Evolutionary conservation across 2,888 invertebrate species (phyloP).

Genomic region (Acanthosoma haemorrhoidale): DNA sequence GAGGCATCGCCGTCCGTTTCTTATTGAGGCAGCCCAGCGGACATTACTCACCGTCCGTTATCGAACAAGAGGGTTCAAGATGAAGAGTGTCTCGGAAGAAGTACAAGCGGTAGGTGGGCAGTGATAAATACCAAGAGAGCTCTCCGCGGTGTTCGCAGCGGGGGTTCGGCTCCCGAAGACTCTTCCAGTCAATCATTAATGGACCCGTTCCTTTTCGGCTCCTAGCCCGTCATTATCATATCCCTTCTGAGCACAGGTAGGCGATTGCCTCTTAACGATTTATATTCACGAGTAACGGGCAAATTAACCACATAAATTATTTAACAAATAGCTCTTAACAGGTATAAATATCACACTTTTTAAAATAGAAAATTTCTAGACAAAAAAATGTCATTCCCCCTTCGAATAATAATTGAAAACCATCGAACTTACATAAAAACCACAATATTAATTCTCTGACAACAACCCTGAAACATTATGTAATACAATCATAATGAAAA

Average conservation of each 20-base stretch:
- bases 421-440: too few relatives aligned
- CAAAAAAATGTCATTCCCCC: too few relatives aligned
- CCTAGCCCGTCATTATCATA: not conserved
- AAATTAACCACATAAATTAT: not conserved
- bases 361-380: too few relatives aligned
- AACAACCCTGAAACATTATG: too few relatives aligned
- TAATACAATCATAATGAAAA: too few relatives aligned
- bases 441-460: too few relatives aligned
- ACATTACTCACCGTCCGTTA: not conserved
- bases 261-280: not conserved
- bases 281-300: not conserved
- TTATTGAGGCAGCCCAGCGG: not conserved
- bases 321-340: too few relatives aligned
- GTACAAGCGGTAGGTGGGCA: not conserved
- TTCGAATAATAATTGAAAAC: too few relatives aligned
- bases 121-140: slow-evolving; percentile 4
- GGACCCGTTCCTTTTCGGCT: not conserved
- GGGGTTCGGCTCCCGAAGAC: not conserved
- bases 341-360: too few relatives aligned
- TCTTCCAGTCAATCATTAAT: too few relatives aligned
- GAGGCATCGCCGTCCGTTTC: too few relatives aligned
- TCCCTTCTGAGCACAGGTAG: not conserved
- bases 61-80: not conserved
- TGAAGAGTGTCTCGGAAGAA: not conserved
- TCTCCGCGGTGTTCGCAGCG: not conserved